phyloP scores from a whole-genome alignment of 2,113 vertebrate genomes.

The zebrafish (Danio rerio) region GRCz12tu NC_133180.1:47755001-47755500 shows the following conservation, averaged over 20 bases:
- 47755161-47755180: conserved; percentile 17
- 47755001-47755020: not conserved
- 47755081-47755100: not conserved
- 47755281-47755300: conserved; percentile 39
- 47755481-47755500: not conserved
- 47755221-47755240: not conserved
- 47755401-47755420: conserved; percentile 18
- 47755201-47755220: conserved; percentile 42
- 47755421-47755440: conserved; percentile 14
- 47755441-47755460: not conserved
- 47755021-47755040: not conserved
- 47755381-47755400: not conserved
- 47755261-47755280: conserved; percentile 50
- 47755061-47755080: conserved; percentile 2
- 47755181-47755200: conserved; percentile 36
- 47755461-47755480: not conserved
- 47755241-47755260: not conserved
- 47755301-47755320: conserved; percentile 21
- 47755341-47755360: not conserved
- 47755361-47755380: not conserved
- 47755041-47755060: not conserved
- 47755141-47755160: not conserved
- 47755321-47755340: conserved; percentile 30
- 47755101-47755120: not conserved
- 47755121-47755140: not conserved